These are phyloP conservation scores for Diachasma alloeum DNA, from an alignment of 1,140 invertebrate species.

Conservation along the genomic window DNA sequence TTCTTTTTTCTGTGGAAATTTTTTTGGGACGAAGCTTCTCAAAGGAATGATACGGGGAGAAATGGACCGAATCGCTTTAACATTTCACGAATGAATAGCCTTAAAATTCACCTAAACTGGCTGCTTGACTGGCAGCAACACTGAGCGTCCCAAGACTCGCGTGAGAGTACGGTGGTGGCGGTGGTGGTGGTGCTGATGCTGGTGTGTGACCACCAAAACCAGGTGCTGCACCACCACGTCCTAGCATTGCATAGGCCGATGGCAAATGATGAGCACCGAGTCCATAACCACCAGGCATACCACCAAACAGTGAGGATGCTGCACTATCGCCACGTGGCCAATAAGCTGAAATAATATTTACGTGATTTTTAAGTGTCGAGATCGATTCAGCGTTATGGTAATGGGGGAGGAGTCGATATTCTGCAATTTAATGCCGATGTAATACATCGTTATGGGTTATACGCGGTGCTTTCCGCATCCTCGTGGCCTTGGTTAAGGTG, in stretches of 20 bases:
- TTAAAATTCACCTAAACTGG: constrained; percentile 72
- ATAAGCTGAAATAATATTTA: constrained; percentile 69
- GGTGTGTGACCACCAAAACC: constrained; percentile 69
- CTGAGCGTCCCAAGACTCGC: constrained; percentile 75
- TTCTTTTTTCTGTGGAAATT: too few species aligned
- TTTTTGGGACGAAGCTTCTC: too few species aligned
- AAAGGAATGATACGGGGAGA: too few species aligned
- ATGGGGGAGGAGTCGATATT: not conserved
- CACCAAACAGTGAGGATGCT: constrained; percentile 64
- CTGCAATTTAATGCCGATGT: not conserved
- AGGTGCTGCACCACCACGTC: constrained; percentile 54
- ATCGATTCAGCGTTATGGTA: too few species aligned
- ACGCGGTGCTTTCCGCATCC: not conserved
- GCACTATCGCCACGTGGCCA: constrained; percentile 68
- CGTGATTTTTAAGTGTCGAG: too few species aligned
- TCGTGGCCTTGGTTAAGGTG: not conserved
- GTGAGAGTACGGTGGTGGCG: constrained; percentile 62
- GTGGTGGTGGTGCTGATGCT: constrained; percentile 58
- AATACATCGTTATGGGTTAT: not conserved
- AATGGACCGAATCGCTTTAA: too few species aligned
- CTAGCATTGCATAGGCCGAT: constrained; percentile 61
- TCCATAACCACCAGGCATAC: constrained; percentile 66
- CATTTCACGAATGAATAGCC: too few species aligned
- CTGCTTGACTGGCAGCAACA: constrained; percentile 82
- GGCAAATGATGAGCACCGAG: constrained; percentile 65